Conservation (phyloP, 2,797 vertebrate species). For the Cercopithecus hamlyni region DNA sequence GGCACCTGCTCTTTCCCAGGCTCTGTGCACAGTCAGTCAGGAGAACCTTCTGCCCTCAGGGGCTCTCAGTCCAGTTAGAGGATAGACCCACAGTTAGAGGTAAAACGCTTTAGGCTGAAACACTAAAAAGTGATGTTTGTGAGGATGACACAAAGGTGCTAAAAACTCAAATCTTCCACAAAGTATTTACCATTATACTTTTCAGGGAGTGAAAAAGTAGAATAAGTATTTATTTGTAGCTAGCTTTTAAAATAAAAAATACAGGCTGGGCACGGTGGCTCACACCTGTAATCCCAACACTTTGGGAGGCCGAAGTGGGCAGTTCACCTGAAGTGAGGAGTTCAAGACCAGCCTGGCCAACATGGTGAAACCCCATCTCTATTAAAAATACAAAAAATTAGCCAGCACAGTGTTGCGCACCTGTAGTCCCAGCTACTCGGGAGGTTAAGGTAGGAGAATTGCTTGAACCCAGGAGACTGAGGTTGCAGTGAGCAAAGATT, state of each 20-base stretch:
- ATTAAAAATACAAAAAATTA: background rate
- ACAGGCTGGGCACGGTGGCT: accelerated
- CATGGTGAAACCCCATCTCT: background rate
- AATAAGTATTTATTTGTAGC: background rate
- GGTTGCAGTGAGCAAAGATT: background rate
- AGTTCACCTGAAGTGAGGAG: background rate
- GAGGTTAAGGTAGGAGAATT: background rate
- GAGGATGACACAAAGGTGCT: background rate
- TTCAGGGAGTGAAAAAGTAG: background rate
- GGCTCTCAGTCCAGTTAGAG: background rate
- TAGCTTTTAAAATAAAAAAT: constrained; percentile 6
- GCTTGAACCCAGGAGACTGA: background rate
- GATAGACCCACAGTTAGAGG: background rate
- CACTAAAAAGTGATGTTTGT: background rate
- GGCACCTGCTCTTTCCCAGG: background rate
- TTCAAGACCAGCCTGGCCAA: background rate
- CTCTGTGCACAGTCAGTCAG: background rate
- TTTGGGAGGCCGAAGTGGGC: background rate
- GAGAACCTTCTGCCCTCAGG: background rate
- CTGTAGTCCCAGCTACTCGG: background rate
- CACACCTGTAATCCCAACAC: background rate
- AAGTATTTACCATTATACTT: background rate
- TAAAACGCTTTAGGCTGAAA: background rate
- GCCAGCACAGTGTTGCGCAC: background rate
- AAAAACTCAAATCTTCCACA: background rate